Conservation (phyloP, 2,888 invertebrate species). For the Xestia ashworthii region DNA sequence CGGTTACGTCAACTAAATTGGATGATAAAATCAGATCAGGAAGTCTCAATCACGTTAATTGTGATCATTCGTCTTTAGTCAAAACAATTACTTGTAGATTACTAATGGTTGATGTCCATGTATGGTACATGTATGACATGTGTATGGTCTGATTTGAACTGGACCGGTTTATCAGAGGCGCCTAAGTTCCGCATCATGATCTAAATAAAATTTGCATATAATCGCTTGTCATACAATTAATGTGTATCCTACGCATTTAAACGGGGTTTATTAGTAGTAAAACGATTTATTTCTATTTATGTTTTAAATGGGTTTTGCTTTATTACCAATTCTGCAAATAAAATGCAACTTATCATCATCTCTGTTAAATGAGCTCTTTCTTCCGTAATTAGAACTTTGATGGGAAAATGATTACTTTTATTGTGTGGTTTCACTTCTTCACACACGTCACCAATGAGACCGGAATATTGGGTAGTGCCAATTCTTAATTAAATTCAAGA, state of each 20-base stretch:
- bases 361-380: constrained; percentile 7
- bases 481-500: neutral
- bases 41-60: constrained; percentile 72
- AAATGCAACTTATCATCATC: neutral
- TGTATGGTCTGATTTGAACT: constrained; percentile 65
- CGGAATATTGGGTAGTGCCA: neutral
- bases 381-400: constrained; percentile 4
- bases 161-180: constrained; percentile 73
- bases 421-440: neutral
- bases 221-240: constrained; percentile 65
- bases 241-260: constrained; percentile 43
- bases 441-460: neutral
- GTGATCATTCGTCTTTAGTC: constrained; percentile 73
- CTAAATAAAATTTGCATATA: constrained; percentile 80
- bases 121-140: constrained; percentile 65
- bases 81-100: constrained; percentile 77
- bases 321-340: constrained; percentile 6
- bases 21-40: constrained; percentile 71
- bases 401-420: neutral
- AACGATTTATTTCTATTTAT: constrained; percentile 22
- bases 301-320: constrained; percentile 21
- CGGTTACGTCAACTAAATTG: constrained; percentile 53
- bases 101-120: constrained; percentile 73
- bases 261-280: constrained; percentile 21
- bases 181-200: constrained; percentile 76